Evolutionary conservation across 2,888 invertebrate species (phyloP).

Genomic region (Dendrolimus pini): DNA sequence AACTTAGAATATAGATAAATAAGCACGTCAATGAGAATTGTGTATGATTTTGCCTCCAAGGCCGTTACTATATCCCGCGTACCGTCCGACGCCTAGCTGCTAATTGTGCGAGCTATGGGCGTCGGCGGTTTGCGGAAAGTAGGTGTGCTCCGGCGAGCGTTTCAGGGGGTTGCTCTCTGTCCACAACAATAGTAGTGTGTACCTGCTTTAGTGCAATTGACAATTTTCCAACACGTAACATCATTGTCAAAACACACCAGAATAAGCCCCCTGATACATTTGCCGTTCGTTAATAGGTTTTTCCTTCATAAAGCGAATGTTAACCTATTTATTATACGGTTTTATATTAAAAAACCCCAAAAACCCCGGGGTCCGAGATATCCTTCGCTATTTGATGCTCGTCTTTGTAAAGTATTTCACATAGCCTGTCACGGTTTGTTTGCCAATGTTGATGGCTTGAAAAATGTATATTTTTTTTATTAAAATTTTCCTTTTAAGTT

Average conservation of each 20-base stretch:
- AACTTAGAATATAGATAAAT: too few species aligned
- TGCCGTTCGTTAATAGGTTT: conserved; percentile 71
- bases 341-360: conserved; percentile 66
- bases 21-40: too few species aligned
- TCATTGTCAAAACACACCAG: background rate
- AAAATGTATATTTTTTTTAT: conserved; percentile 12
- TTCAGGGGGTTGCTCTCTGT: too few species aligned
- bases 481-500: conserved; percentile 4
- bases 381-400: conserved; percentile 49
- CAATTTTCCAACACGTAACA: too few species aligned
- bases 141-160: too few species aligned
- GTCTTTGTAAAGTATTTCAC: conserved; percentile 3
- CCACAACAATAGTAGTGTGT: too few species aligned
- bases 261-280: conserved; percentile 61
- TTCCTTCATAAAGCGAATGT: conserved; percentile 74
- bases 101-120: too few species aligned
- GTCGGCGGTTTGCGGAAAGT: too few species aligned
- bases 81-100: too few species aligned
- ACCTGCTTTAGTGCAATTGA: too few species aligned
- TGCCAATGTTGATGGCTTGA: conserved; percentile 42
- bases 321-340: conserved; percentile 73
- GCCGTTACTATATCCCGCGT: too few species aligned
- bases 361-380: conserved; percentile 39
- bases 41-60: too few species aligned
- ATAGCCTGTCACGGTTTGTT: conserved; percentile 60